These are phyloP conservation scores for Puma concolor DNA, from an alignment of 2,113 vertebrate species.

Conservation along the genomic window DNA sequence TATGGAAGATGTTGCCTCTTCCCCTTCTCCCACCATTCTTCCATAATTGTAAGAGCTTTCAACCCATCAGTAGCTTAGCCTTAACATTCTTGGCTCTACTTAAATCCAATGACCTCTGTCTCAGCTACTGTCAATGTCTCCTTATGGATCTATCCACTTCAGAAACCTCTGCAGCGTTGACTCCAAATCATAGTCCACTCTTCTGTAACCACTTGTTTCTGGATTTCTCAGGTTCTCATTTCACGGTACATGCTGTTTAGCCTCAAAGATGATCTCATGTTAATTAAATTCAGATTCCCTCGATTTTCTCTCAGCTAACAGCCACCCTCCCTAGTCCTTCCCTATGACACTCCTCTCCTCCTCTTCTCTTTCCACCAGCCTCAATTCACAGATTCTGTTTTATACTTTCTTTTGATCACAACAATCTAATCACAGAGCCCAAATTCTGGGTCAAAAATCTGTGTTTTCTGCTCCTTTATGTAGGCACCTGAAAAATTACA, in stretches of 20 bases:
- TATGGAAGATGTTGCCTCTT: background rate
- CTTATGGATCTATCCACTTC: background rate
- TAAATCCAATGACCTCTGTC: background rate
- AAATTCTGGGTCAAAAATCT: background rate
- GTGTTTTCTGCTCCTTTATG: background rate
- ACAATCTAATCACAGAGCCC: background rate
- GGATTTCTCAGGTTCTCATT: background rate
- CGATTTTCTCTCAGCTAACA: background rate
- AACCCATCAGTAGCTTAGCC: background rate
- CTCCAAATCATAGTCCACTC: background rate
- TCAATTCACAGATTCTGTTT: background rate
- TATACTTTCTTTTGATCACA: background rate
- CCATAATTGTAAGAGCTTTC: background rate
- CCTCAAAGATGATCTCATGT: background rate
- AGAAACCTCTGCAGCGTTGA: background rate
- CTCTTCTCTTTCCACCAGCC: background rate
- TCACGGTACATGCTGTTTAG: background rate
- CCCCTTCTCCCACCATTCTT: background rate
- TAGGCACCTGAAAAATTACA: background rate
- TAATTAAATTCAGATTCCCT: background rate
- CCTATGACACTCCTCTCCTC: fast-evolving
- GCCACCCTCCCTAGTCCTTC: background rate
- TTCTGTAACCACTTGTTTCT: background rate
- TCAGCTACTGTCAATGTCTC: background rate
- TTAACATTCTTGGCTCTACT: background rate